Evolutionary conservation across 1,140 invertebrate species (phyloP), one percentile per base, ranked within the genome.

Genomic region (Drosophila novamexicana): DNA sequence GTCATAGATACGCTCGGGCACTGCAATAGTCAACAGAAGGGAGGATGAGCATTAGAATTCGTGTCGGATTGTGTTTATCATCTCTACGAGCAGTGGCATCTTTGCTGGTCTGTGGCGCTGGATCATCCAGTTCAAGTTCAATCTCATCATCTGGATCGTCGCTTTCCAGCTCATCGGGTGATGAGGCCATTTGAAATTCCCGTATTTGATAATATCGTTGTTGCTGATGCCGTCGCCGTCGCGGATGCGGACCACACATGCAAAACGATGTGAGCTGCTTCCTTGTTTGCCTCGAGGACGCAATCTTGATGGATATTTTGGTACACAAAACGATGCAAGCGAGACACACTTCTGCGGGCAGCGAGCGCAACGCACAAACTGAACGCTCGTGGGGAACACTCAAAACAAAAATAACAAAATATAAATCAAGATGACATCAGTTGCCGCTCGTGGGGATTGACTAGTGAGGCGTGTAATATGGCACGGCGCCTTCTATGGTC

Each of bases 1-100:
- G 77, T 94, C 94, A 95, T 96, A 98, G 39, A 98, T 94, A 92
- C 94, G 94, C 47, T 95, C 94, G 65, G 97, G 97, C 74, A 98
- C 97, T 98, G 94, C 4, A 80, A 88, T 16, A 32, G 58, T 12
- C 4, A 62, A 57, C 14, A n/a, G 37, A 10, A 36, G 40, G 22
- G 2, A 49, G 1, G 18, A 49, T 40, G n/a, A 69, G 47, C 36
- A 68, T 64, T 52, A 53, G 64, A 64, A 45, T 52, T 29, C 7
- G 16, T 7, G 6, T 12, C 6, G 42, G 9, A 18, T 32, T 16
- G n/a, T 7, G 12, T 1, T 45, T 10, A 57, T 36, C 18, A 47
- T 34, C 34, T 72, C 65, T 89, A 89, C 74, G 68, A 53, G 58
- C n/a, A 53, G 39, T 40, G 40, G 59, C 39, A 58, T 74, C 70